Percentiles rank a stretch among this genome's conserved stretches.
Evolutionary conservation across 2,797 vertebrate species (phyloP).

Genomic region (Ctenochaetus hawaiiensis): DNA sequence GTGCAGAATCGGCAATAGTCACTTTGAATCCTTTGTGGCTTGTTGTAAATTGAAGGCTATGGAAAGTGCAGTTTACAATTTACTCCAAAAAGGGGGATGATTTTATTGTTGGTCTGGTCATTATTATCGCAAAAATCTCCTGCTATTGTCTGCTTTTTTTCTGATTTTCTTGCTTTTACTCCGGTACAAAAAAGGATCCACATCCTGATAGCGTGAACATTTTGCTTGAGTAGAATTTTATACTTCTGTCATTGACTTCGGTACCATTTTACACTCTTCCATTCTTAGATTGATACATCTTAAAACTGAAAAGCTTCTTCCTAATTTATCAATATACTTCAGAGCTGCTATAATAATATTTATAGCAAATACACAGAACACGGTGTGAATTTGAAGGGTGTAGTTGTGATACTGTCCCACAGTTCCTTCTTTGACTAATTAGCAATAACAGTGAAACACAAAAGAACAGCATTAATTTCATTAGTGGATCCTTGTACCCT

Average conservation of each 20-base stretch:
- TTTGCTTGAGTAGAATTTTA: no score
- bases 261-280: not conserved
- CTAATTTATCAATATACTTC: not conserved
- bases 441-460: slow-evolving; percentile 33
- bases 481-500: slow-evolving; percentile 1
- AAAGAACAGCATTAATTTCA: slow-evolving; percentile 47
- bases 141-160: not conserved
- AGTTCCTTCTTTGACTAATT: slow-evolving; percentile 45
- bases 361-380: no score
- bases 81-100: slow-evolving; percentile 2
- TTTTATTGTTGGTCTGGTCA: slow-evolving; percentile 1
- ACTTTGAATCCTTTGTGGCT: slow-evolving; percentile 28
- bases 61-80: slow-evolving; percentile 14
- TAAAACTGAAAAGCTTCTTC: not conserved
- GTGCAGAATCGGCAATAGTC: not conserved
- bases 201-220: not conserved
- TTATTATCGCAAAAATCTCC: not conserved
- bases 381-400: no score
- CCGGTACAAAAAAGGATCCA: not conserved
- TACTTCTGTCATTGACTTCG: no score
- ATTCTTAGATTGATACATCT: not conserved
- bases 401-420: slow-evolving; percentile 1
- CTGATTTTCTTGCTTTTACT: not conserved
- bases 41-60: slow-evolving; percentile 25
- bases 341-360: not conserved